Conservation (phyloP, 2,797 vertebrate species). For the Scyliorhinus canicula region DNA sequence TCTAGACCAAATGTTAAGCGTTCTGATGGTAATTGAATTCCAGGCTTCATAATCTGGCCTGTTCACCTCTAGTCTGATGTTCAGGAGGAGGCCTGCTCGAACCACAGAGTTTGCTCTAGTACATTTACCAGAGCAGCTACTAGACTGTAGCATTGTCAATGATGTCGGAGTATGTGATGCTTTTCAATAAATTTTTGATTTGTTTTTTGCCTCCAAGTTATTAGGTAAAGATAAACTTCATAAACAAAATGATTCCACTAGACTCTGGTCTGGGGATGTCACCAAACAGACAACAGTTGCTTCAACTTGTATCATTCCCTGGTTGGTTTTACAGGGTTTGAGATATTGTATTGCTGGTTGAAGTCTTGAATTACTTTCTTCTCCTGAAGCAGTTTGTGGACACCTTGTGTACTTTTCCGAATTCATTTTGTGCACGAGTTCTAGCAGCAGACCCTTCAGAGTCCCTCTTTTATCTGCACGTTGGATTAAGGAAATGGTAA, state of each 20-base stretch:
- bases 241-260: neutral
- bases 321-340: neutral
- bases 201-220: neutral
- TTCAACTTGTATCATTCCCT: neutral
- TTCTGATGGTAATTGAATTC: neutral
- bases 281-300: neutral
- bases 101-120: neutral
- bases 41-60: neutral
- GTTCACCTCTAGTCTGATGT: neutral
- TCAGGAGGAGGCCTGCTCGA: neutral
- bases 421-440: neutral
- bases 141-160: neutral
- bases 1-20: conserved; percentile 12
- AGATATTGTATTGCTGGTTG: neutral
- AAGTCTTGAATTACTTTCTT: conserved; percentile 5
- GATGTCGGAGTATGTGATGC: neutral
- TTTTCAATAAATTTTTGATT: neutral
- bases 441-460: neutral
- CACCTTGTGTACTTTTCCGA: neutral
- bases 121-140: neutral
- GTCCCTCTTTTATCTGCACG: neutral
- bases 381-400: too few relatives aligned
- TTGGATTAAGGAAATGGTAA: neutral
- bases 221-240: neutral
- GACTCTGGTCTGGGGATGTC: neutral